phyloP scores from a whole-genome alignment of 2,797 vertebrate species.

The Catharus ustulatus region DNA sequence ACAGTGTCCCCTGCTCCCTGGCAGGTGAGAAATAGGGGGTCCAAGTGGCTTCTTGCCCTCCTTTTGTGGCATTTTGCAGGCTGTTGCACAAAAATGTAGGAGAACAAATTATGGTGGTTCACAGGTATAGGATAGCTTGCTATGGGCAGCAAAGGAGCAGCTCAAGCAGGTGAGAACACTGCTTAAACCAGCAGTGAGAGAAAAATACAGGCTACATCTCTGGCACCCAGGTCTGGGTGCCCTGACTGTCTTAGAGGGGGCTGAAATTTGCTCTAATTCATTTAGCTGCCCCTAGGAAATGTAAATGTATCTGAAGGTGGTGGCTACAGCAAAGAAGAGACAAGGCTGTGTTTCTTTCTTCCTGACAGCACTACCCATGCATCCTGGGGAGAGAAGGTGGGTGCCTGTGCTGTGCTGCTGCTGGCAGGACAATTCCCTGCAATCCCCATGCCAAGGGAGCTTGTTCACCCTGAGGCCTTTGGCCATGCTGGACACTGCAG shows the following conservation, averaged over 20 bases:
- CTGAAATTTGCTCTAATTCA: background rate
- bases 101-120: background rate
- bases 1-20: background rate
- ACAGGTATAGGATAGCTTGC: background rate
- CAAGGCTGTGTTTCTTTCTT: background rate
- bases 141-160: background rate
- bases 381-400: accelerated
- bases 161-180: background rate
- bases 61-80: background rate
- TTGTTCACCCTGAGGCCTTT: background rate
- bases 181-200: background rate
- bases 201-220: background rate
- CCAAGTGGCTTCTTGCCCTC: background rate
- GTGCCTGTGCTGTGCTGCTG: background rate
- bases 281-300: background rate
- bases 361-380: background rate
- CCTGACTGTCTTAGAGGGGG: background rate
- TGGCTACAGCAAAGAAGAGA: background rate
- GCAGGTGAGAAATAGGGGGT: background rate
- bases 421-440: background rate
- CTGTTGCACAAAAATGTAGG: background rate
- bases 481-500: accelerated
- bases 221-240: background rate
- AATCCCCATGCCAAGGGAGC: accelerated
- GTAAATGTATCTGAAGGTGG: background rate